phyloP scores from a whole-genome alignment of 2,888 invertebrate genomes.

The Andrena chrysosceles region DNA sequence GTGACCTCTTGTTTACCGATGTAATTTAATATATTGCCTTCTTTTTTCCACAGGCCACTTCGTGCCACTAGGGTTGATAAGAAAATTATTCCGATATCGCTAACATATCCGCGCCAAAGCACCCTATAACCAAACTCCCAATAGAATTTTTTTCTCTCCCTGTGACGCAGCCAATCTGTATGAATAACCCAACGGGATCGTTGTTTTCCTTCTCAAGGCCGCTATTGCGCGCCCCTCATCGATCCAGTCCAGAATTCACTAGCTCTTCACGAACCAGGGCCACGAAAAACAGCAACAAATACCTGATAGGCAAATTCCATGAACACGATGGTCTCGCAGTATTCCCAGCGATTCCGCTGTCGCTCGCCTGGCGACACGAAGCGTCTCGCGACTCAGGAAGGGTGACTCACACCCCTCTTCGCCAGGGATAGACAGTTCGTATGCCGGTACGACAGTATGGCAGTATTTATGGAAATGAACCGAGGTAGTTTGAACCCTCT shows the following conservation, averaged over 20 bases:
- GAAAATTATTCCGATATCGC: background rate
- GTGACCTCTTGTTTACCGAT: no score
- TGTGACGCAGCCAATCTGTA: background rate
- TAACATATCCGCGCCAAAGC: background rate
- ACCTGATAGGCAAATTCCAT: constrained; percentile 39
- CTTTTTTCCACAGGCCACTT: no score
- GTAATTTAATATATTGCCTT: no score
- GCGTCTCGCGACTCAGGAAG: constrained; percentile 13
- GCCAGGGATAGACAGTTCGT: constrained; percentile 67
- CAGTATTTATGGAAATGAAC: constrained; percentile 82
- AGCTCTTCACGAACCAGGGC: background rate
- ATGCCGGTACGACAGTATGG: constrained; percentile 70
- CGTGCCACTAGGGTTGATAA: background rate
- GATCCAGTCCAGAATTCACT: background rate
- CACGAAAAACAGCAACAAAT: constrained; percentile 25
- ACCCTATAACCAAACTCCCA: background rate
- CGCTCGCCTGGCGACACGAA: constrained; percentile 9
- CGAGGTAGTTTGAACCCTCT: constrained; percentile 77
- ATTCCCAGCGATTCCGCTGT: constrained; percentile 27
- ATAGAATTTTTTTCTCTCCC: background rate
- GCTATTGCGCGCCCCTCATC: background rate
- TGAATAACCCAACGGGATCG: constrained; percentile 9
- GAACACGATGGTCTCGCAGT: constrained; percentile 6
- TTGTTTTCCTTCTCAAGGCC: constrained; percentile 5
- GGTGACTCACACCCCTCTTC: constrained; percentile 51